Evolutionary conservation across 1,140 invertebrate species (phyloP).

Genomic region (Trinorchestia longiramus): DNA sequence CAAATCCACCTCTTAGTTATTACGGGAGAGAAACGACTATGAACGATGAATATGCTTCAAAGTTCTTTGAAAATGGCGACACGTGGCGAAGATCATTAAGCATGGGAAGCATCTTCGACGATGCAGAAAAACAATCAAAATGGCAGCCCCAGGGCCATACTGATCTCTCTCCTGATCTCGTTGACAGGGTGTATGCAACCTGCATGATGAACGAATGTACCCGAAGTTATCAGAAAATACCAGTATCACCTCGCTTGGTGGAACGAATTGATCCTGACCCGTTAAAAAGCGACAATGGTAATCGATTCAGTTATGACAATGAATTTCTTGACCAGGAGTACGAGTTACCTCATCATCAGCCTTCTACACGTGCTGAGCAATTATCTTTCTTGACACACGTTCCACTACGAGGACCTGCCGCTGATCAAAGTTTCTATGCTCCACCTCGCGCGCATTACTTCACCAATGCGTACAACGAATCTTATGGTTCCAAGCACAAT

Average conservation of each 20-base stretch:
- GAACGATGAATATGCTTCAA: neutral
- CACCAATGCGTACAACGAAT: neutral
- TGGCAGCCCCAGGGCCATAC: neutral
- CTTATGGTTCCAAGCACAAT: neutral
- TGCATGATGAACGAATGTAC: neutral
- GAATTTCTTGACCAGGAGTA: neutral
- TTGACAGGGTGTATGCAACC: slow-evolving; percentile 20
- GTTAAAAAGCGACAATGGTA: neutral
- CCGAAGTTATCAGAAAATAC: neutral
- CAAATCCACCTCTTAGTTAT: neutral
- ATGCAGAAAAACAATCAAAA: neutral
- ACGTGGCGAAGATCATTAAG: neutral
- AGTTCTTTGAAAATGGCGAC: neutral
- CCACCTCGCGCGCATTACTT: neutral
- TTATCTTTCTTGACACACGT: slow-evolving; percentile 38
- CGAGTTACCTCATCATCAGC: neutral
- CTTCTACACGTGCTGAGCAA: neutral
- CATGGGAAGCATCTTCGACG: slow-evolving; percentile 15
- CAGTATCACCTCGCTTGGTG: neutral
- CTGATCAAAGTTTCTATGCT: neutral
- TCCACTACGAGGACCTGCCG: neutral
- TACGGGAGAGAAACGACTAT: neutral
- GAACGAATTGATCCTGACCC: neutral
- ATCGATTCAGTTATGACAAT: neutral
- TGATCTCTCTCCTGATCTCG: slow-evolving; percentile 24